A percentile compares a stretch with the other conserved stretches of the same genome.
Evolutionary conservation across 2,113 vertebrate genomes (phyloP).

Genomic region (Rhynchomys soricoides): DNA sequence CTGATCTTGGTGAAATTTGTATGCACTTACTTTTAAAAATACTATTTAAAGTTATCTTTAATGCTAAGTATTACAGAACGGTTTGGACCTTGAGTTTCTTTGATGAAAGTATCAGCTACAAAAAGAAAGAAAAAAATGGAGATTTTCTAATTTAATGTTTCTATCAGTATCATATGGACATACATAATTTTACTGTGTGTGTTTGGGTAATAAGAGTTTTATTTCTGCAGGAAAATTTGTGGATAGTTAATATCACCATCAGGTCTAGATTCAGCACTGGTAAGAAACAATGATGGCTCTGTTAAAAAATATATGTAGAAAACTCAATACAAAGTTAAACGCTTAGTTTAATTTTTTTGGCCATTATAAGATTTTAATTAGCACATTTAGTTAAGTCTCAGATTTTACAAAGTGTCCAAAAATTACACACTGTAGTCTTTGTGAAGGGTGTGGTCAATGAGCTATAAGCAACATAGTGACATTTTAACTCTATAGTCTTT

Average conservation of each 20-base stretch:
- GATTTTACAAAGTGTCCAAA: neutral
- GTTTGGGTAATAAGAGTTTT: neutral
- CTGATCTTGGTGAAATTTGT: neutral
- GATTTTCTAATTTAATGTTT: neutral
- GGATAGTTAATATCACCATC: neutral
- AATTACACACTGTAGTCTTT: slow-evolving; percentile 26
- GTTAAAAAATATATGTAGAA: slow-evolving; percentile 4
- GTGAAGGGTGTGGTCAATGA: slow-evolving; percentile 69
- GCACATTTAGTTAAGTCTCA: neutral
- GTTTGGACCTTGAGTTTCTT: neutral
- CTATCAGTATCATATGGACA: neutral
- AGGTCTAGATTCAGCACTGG: neutral
- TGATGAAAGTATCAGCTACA: neutral
- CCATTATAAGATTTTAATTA: neutral
- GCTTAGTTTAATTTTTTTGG: neutral
- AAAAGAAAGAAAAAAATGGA: neutral
- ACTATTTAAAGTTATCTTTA: neutral
- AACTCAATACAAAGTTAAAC: neutral
- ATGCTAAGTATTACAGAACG: neutral
- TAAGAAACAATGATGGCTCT: neutral
- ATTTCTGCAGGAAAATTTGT: neutral
- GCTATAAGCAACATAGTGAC: neutral
- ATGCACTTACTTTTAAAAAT: neutral
- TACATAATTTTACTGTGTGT: neutral
- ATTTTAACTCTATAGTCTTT: neutral